Base-by-base conservation (phyloP, 2,888 invertebrate species). In the Sinohyriopsis cumingii region DNA sequence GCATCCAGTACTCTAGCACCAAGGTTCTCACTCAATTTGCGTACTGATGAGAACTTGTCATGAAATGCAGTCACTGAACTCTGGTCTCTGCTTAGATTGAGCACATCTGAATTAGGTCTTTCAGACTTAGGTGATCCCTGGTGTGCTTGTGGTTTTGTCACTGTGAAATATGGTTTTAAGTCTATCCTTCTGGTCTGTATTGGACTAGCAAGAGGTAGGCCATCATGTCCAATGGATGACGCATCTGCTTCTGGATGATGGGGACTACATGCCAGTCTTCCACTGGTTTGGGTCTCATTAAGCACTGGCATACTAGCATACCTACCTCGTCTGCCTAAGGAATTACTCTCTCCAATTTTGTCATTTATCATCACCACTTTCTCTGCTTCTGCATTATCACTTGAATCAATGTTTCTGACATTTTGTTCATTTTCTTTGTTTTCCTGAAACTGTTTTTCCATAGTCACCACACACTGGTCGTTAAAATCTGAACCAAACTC, bases 271-370 rank as follows among this genome's bases (percentile, higher is more conserved):
- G 45, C 45, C 28, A 77, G 55, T 54, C 74, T 57, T 0, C 71
- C 64, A 28, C 64, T 71, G 33, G 59, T 59, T 56, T 63, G 59
- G 24, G 66, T 65, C 63, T 55, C 55, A 70, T 72, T 78, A 24
- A 81, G 67, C 22, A 75, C 81, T 22, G 84, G 84, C 82, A 84
- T 81, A 67, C 84, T 84, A 60, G 80, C 75, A 68, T 81, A 82
- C 56, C 78, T 72, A 22, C 73, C 73, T 60, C 71, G 55, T 67
- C 73, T 77, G 19, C 65, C 54, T 33, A 69, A 65, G 33, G 45
- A 45, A 45, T 45, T 45, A 45, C 45, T 45, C 45, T 45, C 45
- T 12, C 45, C 45, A 15, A 15, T 15, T 15, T 45, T 45, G 3
- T 45, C 15, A 45, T 15, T 45, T 45, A 12, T 45, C 12, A 45